Base-by-base conservation (phyloP, 2,888 invertebrate genomes). In the Euclidia mi region DNA sequence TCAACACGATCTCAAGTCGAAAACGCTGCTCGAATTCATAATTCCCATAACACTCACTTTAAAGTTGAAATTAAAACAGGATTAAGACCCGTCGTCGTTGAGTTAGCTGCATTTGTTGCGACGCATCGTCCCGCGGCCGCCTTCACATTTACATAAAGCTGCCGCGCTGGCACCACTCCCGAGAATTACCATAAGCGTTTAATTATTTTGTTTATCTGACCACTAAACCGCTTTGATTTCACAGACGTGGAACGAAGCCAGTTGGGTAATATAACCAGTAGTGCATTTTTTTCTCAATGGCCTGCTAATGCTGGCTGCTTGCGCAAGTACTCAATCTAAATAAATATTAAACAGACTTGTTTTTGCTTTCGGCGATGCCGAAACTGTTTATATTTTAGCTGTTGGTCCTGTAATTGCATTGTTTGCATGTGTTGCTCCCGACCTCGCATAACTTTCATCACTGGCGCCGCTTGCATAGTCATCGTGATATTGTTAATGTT, bases 151-250 rank as follows among this genome's bases (percentile, higher is more conserved):
- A 79, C 84, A 87, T 84, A 82, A 83, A 80, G 78, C 78, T 58
- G 61, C 56, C 48, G 55, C 72, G 18, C 69, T 73, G 66, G 76
- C 63, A 68, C 57, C 72, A 73, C 71, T 69, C 77, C 72, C 71
- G 64, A 60, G 66, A 68, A 84, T 86, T 85, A 84, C 81, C 88
- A 87, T 88, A 85, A 88, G 82, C 84, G 87, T 83, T 90, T 90
- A 88, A 89, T 90, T 90, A 89, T 91, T 90, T 90, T 88, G 90
- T 91, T 90, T 90, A 89, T 90, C 89, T 90, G 87, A 89, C 90
- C 90, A 87, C 85, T 89, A 87, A 89, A 89, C 85, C 82, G 85
- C 84, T 81, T 76, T 76, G 84, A 85, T 82, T 85, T 71, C 68
- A 64, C 65, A 73, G 65, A 63, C 57, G 70, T 80, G 81, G 79